phyloP scores from a whole-genome alignment of 1,140 invertebrate genomes.

The Centruroides sculpturatus region DNA sequence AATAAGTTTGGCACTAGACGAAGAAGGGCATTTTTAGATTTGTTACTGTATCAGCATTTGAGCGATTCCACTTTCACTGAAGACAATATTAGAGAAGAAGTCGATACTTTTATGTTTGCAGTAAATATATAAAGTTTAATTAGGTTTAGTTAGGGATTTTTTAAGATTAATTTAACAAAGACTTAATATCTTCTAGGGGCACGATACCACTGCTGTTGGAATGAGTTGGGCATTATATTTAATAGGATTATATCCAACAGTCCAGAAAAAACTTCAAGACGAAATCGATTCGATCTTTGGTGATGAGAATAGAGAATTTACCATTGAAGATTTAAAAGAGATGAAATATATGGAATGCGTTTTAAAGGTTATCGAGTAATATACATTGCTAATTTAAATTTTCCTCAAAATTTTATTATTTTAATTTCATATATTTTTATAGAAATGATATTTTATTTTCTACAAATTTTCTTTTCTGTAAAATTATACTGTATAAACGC shows the following conservation, averaged over 20 bases:
- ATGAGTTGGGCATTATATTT: slow-evolving; percentile 26
- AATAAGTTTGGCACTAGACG: slow-evolving; percentile 26
- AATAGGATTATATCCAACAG: slow-evolving; percentile 26
- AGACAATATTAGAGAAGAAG: slow-evolving; percentile 72
- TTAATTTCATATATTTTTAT: no score
- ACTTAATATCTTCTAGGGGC: slow-evolving; percentile 10
- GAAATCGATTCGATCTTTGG: slow-evolving; percentile 26
- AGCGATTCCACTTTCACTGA: slow-evolving; percentile 47
- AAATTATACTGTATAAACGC: no score
- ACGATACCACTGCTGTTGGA: slow-evolving; percentile 21
- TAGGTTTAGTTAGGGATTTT: no score
- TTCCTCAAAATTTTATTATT: no score
- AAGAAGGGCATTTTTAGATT: slow-evolving; percentile 81
- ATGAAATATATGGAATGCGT: slow-evolving; percentile 53
- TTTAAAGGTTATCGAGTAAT: slow-evolving; percentile 32
- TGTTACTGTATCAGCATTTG: slow-evolving; percentile 51
- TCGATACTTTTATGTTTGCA: slow-evolving; percentile 67
- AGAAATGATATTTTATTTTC: no score
- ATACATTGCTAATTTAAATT: no score
- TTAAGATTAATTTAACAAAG: no score
- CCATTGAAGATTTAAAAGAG: slow-evolving; percentile 37
- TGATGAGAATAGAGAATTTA: slow-evolving; percentile 22
- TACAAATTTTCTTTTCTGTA: no score
- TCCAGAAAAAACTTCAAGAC: slow-evolving; percentile 28
- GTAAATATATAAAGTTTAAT: slow-evolving; percentile 20